Evolutionary conservation across 2,113 vertebrate genomes (phyloP).

Genomic region (Penelope pileata): DNA sequence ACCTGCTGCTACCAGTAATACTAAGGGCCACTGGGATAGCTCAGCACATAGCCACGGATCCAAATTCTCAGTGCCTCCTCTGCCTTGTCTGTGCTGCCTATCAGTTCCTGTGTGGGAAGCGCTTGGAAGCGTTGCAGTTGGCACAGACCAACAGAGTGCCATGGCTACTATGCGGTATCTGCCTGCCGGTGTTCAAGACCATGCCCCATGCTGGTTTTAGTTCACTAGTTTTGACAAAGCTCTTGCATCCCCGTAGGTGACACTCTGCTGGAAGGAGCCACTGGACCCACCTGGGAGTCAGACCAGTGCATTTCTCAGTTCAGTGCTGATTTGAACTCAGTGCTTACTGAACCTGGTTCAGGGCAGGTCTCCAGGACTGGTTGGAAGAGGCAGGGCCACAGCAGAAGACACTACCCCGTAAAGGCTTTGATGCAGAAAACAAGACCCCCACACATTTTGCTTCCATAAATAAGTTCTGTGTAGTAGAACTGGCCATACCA

Average conservation of each 20-base stretch:
- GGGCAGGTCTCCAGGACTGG: background rate
- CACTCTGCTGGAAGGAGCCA: background rate
- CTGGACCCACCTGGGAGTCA: background rate
- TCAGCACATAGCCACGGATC: background rate
- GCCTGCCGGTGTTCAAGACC: background rate
- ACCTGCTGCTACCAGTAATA: background rate
- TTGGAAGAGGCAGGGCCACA: background rate
- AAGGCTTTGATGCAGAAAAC: background rate
- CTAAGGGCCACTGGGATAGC: background rate
- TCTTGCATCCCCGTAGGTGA: background rate
- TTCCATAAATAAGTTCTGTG: background rate
- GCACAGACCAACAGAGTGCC: background rate
- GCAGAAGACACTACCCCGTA: background rate
- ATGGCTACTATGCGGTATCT: background rate
- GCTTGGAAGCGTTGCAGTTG: background rate
- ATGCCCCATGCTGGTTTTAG: background rate
- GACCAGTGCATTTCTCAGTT: background rate
- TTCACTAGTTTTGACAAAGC: background rate
- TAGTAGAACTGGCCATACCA: background rate
- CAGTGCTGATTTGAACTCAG: background rate
- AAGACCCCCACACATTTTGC: background rate
- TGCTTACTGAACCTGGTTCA: background rate
- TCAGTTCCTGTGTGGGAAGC: background rate
- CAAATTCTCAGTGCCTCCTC: background rate
- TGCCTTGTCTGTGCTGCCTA: fast-evolving